phyloP scores from a whole-genome alignment of 2,888 invertebrate species.

The Plagodis pulveraria region DNA sequence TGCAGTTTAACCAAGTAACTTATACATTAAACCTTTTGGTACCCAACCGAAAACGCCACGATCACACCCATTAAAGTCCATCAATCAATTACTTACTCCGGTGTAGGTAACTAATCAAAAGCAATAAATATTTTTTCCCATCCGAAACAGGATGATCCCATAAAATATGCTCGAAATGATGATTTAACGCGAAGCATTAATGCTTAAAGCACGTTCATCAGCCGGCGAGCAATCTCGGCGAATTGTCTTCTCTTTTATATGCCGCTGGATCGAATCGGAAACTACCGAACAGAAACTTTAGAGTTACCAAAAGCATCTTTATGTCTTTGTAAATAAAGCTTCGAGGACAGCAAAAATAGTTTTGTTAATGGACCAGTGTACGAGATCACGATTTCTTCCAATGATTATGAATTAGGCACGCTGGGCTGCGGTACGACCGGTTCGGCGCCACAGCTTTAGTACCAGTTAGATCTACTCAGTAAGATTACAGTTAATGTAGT shows the following conservation, averaged over 20 bases:
- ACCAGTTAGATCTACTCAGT: constrained; percentile 1
- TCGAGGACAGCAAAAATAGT: constrained; percentile 8
- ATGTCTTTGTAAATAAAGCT: constrained; percentile 9
- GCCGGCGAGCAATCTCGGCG: constrained; percentile 55
- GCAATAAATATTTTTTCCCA: constrained; percentile 24
- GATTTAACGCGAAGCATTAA: constrained; percentile 44
- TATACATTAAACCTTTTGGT: constrained; percentile 20
- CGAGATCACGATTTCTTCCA: constrained; percentile 38
- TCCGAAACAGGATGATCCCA: constrained; percentile 27
- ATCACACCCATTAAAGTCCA: constrained; percentile 14
- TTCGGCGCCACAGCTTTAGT: constrained; percentile 10
- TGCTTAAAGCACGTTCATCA: constrained; percentile 49
- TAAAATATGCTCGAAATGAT: constrained; percentile 32
- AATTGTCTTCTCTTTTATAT: constrained; percentile 55
- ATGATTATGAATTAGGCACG: constrained; percentile 73
- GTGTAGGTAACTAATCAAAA: constrained; percentile 13
- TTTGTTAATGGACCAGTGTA: constrained; percentile 25
- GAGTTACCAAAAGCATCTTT: constrained; percentile 14
- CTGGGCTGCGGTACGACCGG: constrained; percentile 41
- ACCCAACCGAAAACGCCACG: constrained; percentile 16
- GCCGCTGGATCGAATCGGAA: constrained; percentile 54
- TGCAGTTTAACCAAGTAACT: background rate
- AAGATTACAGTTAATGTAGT: background rate
- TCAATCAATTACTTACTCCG: constrained; percentile 19
- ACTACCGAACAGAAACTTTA: constrained; percentile 8